Conservation (phyloP, 2,888 invertebrate genomes). For the Linnaemya tessellans region DNA sequence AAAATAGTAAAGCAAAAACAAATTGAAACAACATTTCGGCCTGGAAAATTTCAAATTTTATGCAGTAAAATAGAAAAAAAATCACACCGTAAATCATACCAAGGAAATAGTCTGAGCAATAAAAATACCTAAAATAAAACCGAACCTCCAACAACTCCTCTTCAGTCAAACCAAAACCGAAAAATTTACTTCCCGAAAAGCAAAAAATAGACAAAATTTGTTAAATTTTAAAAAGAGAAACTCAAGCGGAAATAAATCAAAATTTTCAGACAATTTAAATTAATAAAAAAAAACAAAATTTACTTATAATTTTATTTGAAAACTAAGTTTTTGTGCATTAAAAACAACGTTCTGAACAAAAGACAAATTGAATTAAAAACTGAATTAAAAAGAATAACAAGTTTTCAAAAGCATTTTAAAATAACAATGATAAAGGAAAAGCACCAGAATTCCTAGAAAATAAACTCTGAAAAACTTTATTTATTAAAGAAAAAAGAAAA, state of each 20-base stretch:
- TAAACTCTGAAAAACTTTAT: conserved; percentile 53
- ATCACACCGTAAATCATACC: conserved; percentile 61
- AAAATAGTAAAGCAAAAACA: conserved; percentile 63
- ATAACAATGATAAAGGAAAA: conserved; percentile 43
- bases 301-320: conserved; percentile 69
- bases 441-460: conserved; percentile 50
- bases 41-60: conserved; percentile 66
- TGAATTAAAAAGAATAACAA: conserved; percentile 74
- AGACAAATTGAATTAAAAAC: conserved; percentile 54
- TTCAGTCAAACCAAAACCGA: conserved; percentile 62
- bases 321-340: conserved; percentile 67
- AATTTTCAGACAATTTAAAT: conserved; percentile 66
- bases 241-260: conserved; percentile 46
- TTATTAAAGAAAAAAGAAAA: conserved; percentile 65
- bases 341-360: conserved; percentile 77
- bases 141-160: conserved; percentile 22
- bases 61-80: conserved; percentile 70
- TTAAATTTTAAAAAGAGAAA: conserved; percentile 73
- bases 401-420: conserved; percentile 73
- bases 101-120: conserved; percentile 65
- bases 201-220: conserved; percentile 74
- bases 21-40: conserved; percentile 50
- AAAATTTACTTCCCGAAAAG: conserved; percentile 46
- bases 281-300: conserved; percentile 72
- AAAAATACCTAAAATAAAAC: conserved; percentile 72